phyloP scores from a whole-genome alignment of 2,797 vertebrate species.

The Coracias cyanogaster region DNA sequence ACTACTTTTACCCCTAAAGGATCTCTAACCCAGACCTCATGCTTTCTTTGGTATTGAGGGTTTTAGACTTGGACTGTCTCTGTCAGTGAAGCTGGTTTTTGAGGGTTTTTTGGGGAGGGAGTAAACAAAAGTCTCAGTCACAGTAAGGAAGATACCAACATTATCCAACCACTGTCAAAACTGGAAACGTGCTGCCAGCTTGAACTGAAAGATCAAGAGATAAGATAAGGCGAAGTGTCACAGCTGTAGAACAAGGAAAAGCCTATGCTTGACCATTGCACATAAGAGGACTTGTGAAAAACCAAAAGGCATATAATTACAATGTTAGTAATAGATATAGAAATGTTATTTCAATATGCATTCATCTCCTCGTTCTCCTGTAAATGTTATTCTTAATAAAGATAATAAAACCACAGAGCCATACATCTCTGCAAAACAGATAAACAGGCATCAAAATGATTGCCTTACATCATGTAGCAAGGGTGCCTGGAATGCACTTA shows the following conservation, averaged over 20 bases:
- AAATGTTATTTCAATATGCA: background rate
- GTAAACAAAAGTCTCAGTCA: background rate
- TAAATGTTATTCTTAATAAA: background rate
- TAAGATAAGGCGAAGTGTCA: background rate
- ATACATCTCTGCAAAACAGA: background rate
- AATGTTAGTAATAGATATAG: background rate
- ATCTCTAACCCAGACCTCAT: background rate
- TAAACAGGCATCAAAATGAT: background rate
- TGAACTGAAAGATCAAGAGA: background rate
- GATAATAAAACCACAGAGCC: background rate
- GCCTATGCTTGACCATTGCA: background rate
- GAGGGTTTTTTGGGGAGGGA: rapidly evolving
- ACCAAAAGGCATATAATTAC: background rate
- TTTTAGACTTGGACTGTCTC: background rate
- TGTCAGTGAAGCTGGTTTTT: background rate
- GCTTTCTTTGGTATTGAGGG: background rate
- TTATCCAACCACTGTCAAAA: background rate
- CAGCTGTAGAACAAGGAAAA: background rate
- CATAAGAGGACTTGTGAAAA: background rate
- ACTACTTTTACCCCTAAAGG: background rate
- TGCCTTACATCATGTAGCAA: background rate
- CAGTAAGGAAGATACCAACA: background rate
- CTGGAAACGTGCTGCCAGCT: background rate
- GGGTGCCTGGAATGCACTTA: background rate
- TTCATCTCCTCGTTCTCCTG: background rate